A percentile compares a stretch with the other conserved stretches of the same genome.
Conservation (phyloP, 2,888 invertebrate genomes). For the Polydrusus pterygomalis region DNA sequence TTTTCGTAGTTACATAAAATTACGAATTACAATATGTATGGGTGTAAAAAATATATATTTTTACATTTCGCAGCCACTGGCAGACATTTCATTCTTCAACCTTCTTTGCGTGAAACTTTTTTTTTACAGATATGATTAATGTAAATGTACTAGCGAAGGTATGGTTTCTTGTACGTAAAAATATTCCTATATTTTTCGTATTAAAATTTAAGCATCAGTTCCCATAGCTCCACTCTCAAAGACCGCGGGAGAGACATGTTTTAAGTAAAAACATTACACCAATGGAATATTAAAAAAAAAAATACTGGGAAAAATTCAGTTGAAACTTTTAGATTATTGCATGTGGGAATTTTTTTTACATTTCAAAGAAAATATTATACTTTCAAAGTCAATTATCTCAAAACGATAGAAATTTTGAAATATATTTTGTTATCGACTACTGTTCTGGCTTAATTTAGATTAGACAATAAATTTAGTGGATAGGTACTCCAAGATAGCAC, state of each 20-base stretch:
- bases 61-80: too few relatives aligned
- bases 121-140: too few relatives aligned
- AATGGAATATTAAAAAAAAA: background rate
- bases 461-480: too few relatives aligned
- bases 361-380: background rate
- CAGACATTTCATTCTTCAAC: too few relatives aligned
- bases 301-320: background rate
- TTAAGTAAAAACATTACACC: background rate
- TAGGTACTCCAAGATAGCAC: too few relatives aligned
- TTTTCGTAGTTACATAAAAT: too few relatives aligned
- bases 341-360: background rate
- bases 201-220: slow-evolving; percentile 1
- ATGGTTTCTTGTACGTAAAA: background rate
- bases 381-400: background rate
- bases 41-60: too few relatives aligned
- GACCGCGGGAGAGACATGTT: background rate
- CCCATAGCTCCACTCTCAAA: background rate
- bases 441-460: too few relatives aligned
- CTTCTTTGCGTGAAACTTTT: too few relatives aligned
- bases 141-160: too few relatives aligned
- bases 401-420: background rate
- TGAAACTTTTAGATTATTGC: background rate
- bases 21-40: too few relatives aligned
- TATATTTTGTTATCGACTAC: too few relatives aligned
- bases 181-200: background rate